Evolutionary conservation across 2,797 vertebrate genomes (phyloP).

Genomic region (Alfaro cultratus): DNA sequence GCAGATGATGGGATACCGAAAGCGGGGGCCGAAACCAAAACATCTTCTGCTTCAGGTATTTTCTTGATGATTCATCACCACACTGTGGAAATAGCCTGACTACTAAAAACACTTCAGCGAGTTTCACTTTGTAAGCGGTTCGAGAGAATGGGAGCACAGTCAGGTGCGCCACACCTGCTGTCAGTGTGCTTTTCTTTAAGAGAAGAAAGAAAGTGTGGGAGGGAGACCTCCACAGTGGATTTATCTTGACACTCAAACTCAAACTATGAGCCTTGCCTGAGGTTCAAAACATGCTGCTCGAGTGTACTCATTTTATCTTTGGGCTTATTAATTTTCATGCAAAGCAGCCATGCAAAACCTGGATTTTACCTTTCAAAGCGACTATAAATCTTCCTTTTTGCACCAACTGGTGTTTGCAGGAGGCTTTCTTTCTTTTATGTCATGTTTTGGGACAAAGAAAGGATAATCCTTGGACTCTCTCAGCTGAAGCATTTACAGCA

Average conservation of each 20-base stretch:
- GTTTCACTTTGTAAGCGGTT: constrained; percentile 23
- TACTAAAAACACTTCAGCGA: constrained; percentile 1
- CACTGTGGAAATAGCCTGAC: constrained; percentile 7
- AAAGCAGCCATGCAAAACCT: constrained; percentile 32
- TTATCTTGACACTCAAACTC: constrained; percentile 38
- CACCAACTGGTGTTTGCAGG: not conserved
- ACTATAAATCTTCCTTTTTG: constrained; percentile 4
- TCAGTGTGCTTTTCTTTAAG: constrained; percentile 25
- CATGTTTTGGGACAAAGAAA: not conserved
- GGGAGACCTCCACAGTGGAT: constrained; percentile 20
- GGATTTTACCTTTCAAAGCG: not conserved
- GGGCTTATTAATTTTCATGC: constrained; percentile 45
- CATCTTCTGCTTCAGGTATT: constrained; percentile 92
- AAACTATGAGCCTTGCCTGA: constrained; percentile 45
- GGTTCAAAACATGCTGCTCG: constrained; percentile 44
- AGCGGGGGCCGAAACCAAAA: constrained; percentile 96
- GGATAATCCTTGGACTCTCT: constrained; percentile 12
- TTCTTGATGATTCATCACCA: constrained; percentile 1
- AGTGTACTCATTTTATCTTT: constrained; percentile 40
- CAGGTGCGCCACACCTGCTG: constrained; percentile 39
- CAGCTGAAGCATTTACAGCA: constrained; percentile 31
- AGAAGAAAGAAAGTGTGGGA: not conserved
- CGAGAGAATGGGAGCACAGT: constrained; percentile 8
- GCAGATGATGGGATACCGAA: constrained; percentile 94
- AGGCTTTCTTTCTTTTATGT: not conserved